phyloP scores from a whole-genome alignment of 2,888 invertebrate species.

The Luffia ferchaultella region DNA sequence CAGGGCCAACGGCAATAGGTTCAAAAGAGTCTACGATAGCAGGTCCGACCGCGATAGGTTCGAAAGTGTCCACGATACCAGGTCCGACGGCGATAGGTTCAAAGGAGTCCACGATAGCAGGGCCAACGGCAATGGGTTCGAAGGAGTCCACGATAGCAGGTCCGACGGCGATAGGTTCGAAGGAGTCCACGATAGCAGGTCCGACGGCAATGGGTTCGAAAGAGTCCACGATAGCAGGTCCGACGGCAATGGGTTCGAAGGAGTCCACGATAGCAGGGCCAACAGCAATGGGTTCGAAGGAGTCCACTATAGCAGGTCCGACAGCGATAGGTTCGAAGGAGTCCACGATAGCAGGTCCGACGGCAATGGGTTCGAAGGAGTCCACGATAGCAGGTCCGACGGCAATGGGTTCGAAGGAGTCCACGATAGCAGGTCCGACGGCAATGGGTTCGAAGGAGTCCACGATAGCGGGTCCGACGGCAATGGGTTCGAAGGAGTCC shows the following conservation, averaged over 20 bases:
- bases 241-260: constrained; percentile 20
- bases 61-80: constrained; percentile 2
- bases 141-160: constrained; percentile 17
- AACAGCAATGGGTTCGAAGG: constrained; percentile 6
- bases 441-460: constrained; percentile 15
- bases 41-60: constrained; percentile 18
- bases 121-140: constrained; percentile 20
- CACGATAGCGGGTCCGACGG: constrained; percentile 6
- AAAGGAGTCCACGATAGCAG: constrained; percentile 18
- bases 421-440: constrained; percentile 13
- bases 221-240: constrained; percentile 20
- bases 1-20: constrained; percentile 21
- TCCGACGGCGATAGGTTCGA: constrained; percentile 17
- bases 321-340: constrained; percentile 9
- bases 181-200: constrained; percentile 1
- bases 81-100: constrained; percentile 9
- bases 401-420: constrained; percentile 18
- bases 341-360: constrained; percentile 14
- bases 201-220: constrained; percentile 7
- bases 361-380: constrained; percentile 9
- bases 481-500: constrained; percentile 12
- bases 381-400: constrained; percentile 22
- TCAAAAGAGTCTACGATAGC: constrained; percentile 15
- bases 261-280: constrained; percentile 8
- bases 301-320: constrained; percentile 5